Evolutionary conservation across 1,140 invertebrate genomes (phyloP).

Genomic region (Mizuhopecten yessoensis): DNA sequence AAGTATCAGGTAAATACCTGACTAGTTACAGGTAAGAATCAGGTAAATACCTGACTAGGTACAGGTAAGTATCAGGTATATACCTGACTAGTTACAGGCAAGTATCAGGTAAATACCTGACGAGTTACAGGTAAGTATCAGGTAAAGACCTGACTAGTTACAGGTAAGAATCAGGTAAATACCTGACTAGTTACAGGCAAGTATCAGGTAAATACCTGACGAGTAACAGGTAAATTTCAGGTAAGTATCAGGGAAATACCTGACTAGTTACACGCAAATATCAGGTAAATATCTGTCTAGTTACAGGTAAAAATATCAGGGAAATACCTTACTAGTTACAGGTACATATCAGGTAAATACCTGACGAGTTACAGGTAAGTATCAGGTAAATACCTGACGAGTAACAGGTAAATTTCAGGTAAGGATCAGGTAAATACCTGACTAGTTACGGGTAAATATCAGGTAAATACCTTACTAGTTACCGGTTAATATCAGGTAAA

Average conservation of each 20-base stretch:
- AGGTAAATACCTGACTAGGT: background rate
- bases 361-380: constrained; percentile 44
- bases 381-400: background rate
- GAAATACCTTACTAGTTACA: constrained; percentile 41
- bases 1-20: no score
- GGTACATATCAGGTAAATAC: background rate
- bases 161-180: background rate
- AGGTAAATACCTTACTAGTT: no score
- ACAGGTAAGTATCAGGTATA: constrained; percentile 44
- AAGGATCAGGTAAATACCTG: no score
- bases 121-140: no score
- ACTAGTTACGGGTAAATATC: no score
- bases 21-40: background rate
- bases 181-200: constrained; percentile 30
- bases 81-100: background rate
- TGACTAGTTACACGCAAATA: no score
- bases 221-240: constrained; percentile 43
- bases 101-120: background rate
- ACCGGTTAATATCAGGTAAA: background rate
- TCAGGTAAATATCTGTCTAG: no score
- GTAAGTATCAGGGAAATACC: background rate
- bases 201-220: background rate
- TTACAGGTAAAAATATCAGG: constrained; percentile 24
- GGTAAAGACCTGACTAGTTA: background rate
- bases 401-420: no score